phyloP scores from a whole-genome alignment of 2,113 vertebrate species.

The Apus apus region DNA sequence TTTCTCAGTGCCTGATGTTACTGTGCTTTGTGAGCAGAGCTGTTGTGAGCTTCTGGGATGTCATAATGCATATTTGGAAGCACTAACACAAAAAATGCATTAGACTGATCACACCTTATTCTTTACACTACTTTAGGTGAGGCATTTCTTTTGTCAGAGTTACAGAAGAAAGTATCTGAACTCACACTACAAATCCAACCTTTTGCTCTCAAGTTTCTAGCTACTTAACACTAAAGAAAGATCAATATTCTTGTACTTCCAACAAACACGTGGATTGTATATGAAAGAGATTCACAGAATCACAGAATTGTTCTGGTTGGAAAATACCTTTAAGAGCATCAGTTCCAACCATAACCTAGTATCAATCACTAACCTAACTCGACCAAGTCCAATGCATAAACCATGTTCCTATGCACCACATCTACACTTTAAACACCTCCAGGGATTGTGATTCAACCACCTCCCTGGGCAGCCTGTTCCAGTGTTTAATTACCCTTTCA shows the following conservation, averaged over 20 bases:
- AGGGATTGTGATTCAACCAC: no score
- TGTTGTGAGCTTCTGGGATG: background rate
- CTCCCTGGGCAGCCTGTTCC: no score
- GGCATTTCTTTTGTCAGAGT: background rate
- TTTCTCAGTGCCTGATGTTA: background rate
- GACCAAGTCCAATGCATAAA: no score
- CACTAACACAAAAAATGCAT: background rate
- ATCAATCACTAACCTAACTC: no score
- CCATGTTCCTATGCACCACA: no score
- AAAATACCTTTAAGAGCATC: no score
- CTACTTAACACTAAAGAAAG: background rate
- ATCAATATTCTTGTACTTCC: background rate
- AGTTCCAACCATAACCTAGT: no score
- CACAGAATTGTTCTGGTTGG: no score
- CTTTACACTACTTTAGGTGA: background rate
- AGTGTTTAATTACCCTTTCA: no score
- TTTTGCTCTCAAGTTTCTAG: background rate
- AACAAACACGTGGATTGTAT: background rate
- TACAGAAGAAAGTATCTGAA: background rate
- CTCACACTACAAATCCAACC: background rate
- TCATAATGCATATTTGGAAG: background rate
- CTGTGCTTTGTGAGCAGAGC: background rate
- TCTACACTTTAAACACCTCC: no score
- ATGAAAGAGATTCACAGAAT: background rate
- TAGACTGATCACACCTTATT: background rate